Evolutionary conservation across 2,113 vertebrate species (phyloP).

Genomic region (Podarcis raffonei): DNA sequence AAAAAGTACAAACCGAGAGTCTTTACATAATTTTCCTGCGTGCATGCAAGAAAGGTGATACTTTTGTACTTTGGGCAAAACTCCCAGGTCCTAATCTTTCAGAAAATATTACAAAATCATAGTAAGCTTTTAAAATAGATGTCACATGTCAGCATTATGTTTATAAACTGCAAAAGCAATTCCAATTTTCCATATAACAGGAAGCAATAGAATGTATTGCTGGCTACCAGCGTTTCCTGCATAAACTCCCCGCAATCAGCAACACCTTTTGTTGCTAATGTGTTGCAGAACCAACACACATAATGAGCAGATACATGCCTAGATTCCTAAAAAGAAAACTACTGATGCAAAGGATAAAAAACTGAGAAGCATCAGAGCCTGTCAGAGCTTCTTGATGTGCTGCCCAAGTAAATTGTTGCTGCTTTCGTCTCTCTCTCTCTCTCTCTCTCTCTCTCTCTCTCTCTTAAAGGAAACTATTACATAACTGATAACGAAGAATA

Average conservation of each 20-base stretch:
- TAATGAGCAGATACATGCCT: not conserved
- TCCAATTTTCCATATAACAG: not conserved
- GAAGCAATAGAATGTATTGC: not conserved
- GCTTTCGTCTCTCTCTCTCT: not conserved
- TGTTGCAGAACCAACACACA: not conserved
- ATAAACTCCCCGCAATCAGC: not conserved
- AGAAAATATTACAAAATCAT: not conserved
- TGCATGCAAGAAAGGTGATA: not conserved
- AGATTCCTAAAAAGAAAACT: conserved; percentile 1
- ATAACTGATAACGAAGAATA: not conserved
- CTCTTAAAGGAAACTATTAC: too few species aligned
- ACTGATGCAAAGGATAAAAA: not conserved
- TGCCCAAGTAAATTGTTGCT: not conserved
- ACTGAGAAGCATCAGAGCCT: not conserved
- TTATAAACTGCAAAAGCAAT: not conserved
- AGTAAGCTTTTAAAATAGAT: not conserved
- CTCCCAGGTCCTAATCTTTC: not conserved
- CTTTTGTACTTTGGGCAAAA: not conserved
- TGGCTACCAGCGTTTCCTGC: not conserved
- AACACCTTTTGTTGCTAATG: not conserved
- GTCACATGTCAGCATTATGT: not conserved
- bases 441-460: too few species aligned
- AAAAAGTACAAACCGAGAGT: not conserved
- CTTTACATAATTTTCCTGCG: not conserved
- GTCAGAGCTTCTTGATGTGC: not conserved